Base-by-base conservation (phyloP, 2,888 invertebrate genomes). In the Bedellia somnulentella region DNA sequence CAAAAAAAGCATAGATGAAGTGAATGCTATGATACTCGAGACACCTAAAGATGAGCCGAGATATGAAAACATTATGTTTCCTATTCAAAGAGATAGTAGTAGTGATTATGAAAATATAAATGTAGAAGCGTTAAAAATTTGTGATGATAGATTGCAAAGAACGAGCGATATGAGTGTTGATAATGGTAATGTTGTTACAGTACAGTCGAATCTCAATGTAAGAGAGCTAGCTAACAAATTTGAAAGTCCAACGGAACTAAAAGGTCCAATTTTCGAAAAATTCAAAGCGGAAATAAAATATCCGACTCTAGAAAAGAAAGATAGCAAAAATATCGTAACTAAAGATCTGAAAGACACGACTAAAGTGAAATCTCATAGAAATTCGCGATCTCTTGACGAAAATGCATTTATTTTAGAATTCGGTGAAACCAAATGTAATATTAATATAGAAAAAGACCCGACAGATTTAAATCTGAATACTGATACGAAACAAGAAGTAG, bases 341-440 rank as follows among this genome's bases (percentile, higher is more conserved):
- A 41, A 10, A 54, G 46, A 31, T 27, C 35, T 0, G 27, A 46
- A 50, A 59, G 37, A 47, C 61, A 1, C 53, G 52, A n/a, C n/a
- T n/a, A n/a, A n/a, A n/a, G n/a, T n/a, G n/a, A n/a, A n/a, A n/a
- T n/a, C n/a, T n/a, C n/a, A n/a, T n/a, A n/a, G n/a, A n/a, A n/a
- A n/a, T n/a, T 82, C 24, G 84, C 86, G 86, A 15, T 87, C 87
- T 1, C 53, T 87, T 31, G 87, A 87, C 52, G 87, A 87, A 44
- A 85, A 84, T 39, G 86, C 85, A 8, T 87, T 88, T 42, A 68
- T 82, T 2, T 81, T 84, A 37, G 86, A 86, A 47, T 86, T 84
- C 39, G 82, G 81, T 0, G 24, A 24, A 5, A 5, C 4, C 5
- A 24, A 5, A n/a, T n/a, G n/a, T n/a, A 73, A 76, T 35, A 36